Evolutionary conservation across 1,140 invertebrate genomes (phyloP), one percentile per base, ranked within the genome.

Genomic region (Agrilus planipennis): DNA sequence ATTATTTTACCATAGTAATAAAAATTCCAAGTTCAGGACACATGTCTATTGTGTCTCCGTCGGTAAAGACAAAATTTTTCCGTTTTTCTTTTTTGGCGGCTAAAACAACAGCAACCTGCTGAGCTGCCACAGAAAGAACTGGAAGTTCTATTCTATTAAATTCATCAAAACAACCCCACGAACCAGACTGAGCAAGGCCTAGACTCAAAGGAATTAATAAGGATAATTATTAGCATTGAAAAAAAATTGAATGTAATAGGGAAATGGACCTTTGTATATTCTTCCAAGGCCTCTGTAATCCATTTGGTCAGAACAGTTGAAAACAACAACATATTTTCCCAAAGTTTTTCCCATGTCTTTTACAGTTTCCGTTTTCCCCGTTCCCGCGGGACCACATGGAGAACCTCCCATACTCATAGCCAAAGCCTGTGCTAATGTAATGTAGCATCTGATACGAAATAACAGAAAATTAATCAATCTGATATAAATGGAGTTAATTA

Each of bases 261-360:
- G 5, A 25, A 25, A 10, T 3, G 44, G 46, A 75, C 75, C 67
- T 55, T 87, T 93, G 62, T 81, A 93, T 65, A 93, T 93, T 57
- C 89, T 73, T 14, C 89, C 90, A 20, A 93, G 69, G 39, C 89
- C 89, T 68, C 88, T 75, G 58, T 89, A 93, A 64, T 94, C 89
- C 89, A 95, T 93, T 67, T 95, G 90, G 71, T 95, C 90, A 1
- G 89, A 93, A 55, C 90, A 95, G 67, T 95, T 95, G 65, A 94
- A 93, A 20, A 95, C 89, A 17, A 93, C 89, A 16, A 93, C 89
- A 55, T 91, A 90, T 72, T 94, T 93, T 37, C 89, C 90, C 5
- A 95, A 68, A 22, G 88, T 85, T 46, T 89, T 79, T 3, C 85
- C 90, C 86, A 95, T 91, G 58, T 95, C 90, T 64, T 94, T 94